phyloP scores from a whole-genome alignment of 2,888 invertebrate species.

The Eretmocerus hayati region DNA sequence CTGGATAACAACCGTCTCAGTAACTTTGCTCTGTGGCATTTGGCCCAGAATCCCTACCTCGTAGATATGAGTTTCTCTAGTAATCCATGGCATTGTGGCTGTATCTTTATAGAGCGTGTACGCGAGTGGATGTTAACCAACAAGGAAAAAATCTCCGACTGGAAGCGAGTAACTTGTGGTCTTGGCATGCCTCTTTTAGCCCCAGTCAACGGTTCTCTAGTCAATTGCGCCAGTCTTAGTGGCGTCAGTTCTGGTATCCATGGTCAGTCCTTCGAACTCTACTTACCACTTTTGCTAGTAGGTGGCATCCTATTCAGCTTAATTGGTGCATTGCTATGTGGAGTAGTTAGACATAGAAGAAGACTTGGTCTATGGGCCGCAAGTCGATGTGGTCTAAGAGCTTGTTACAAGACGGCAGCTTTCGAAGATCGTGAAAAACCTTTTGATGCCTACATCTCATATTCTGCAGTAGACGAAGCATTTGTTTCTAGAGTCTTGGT shows the following conservation, averaged over 20 bases:
- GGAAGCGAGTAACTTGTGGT: slow-evolving; percentile 66
- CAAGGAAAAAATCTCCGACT: slow-evolving; percentile 74
- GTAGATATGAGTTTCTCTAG: slow-evolving; percentile 77
- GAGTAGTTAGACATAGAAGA: slow-evolving; percentile 72
- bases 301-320: slow-evolving; percentile 56
- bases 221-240: slow-evolving; percentile 67
- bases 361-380: slow-evolving; percentile 81
- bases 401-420: slow-evolving; percentile 81
- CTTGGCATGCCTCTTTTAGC: slow-evolving; percentile 65
- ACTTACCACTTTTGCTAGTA: slow-evolving; percentile 70
- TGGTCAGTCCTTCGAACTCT: slow-evolving; percentile 74
- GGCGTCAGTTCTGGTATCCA: slow-evolving; percentile 68
- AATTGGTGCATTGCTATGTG: slow-evolving; percentile 59
- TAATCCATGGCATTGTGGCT: slow-evolving; percentile 90
- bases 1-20: slow-evolving; percentile 78
- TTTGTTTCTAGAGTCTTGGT: slow-evolving; percentile 86
- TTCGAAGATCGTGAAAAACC: slow-evolving; percentile 69
- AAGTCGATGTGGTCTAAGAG: slow-evolving; percentile 75
- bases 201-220: slow-evolving; percentile 68
- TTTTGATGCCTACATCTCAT: slow-evolving; percentile 93
- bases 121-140: slow-evolving; percentile 74
- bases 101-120: slow-evolving; percentile 72
- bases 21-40: slow-evolving; percentile 80
- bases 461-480: slow-evolving; percentile 86
- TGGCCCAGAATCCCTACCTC: slow-evolving; percentile 74